Percentiles rank a stretch among this genome's conserved stretches.
Conservation (phyloP, 2,797 vertebrate genomes). For the Yasuhikotakia modesta region DNA sequence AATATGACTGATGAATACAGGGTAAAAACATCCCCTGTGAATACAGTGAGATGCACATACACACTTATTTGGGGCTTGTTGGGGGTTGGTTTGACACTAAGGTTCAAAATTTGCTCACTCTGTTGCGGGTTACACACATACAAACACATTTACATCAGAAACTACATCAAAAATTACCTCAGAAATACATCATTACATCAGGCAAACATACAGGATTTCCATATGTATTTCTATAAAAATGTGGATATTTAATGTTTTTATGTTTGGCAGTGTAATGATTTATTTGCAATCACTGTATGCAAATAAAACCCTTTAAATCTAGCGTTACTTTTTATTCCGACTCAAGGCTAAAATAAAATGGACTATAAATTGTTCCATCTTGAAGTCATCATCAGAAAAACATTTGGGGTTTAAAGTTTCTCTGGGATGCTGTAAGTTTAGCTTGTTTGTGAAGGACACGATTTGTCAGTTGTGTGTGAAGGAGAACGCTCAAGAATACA, state of each 20-base stretch:
- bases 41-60: neutral
- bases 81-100: conserved; percentile 63
- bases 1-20: neutral
- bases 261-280: too few relatives aligned
- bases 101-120: conserved; percentile 71
- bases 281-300: neutral
- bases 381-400: conserved; percentile 36
- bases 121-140: conserved; percentile 70
- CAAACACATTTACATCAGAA: conserved; percentile 57
- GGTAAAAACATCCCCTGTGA: neutral
- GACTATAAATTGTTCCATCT: conserved; percentile 48
- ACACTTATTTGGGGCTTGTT: neutral
- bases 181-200: too few relatives aligned
- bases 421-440: conserved; percentile 32
- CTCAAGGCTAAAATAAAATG: conserved; percentile 36
- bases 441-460: conserved; percentile 44
- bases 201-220: too few relatives aligned
- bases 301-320: conserved; percentile 24
- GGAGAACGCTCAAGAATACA: conserved; percentile 65
- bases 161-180: too few relatives aligned
- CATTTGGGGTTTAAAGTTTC: conserved; percentile 36
- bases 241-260: too few relatives aligned
- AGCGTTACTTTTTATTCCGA: neutral
- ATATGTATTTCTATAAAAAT: too few relatives aligned
- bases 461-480: conserved; percentile 63